Conservation (phyloP, 2,113 vertebrate species). For the Prietella phreatophila region DNA sequence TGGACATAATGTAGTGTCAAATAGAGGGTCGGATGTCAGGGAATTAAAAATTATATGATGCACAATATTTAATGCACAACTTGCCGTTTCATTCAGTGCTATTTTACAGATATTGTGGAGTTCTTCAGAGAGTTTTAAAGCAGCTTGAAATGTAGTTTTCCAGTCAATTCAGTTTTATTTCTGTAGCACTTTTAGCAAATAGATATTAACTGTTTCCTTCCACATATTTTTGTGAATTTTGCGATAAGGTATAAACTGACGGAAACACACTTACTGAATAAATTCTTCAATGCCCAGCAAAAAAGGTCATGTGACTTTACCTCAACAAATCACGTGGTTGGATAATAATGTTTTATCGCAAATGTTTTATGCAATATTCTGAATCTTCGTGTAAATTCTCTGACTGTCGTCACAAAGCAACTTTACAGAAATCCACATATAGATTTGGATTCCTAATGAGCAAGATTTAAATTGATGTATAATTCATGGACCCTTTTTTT, state of each 20-base stretch:
- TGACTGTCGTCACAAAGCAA: not conserved
- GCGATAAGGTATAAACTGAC: too few relatives aligned
- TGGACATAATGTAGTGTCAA: not conserved
- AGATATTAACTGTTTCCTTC: too few relatives aligned
- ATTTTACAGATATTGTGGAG: not conserved
- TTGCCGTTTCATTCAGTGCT: not conserved
- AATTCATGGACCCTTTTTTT: not conserved
- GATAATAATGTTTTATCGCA: too few relatives aligned
- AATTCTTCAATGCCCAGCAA: too few relatives aligned
- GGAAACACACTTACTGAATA: too few relatives aligned
- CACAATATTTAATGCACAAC: not conserved
- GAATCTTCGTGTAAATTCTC: too few relatives aligned
- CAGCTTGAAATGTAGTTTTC: not conserved
- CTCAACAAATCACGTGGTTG: too few relatives aligned
- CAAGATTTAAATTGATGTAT: not conserved
- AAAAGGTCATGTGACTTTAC: too few relatives aligned
- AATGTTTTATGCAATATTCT: too few relatives aligned
- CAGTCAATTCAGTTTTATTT: not conserved
- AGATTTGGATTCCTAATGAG: not conserved
- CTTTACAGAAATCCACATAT: not conserved
- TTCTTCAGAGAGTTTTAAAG: not conserved
- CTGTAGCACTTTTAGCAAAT: not conserved
- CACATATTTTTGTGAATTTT: too few relatives aligned
- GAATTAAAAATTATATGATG: not conserved
- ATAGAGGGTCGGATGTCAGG: not conserved